Conservation (phyloP, 37 sponge, comb jelly and placozoan genomes). For the Beroe ovata region DNA sequence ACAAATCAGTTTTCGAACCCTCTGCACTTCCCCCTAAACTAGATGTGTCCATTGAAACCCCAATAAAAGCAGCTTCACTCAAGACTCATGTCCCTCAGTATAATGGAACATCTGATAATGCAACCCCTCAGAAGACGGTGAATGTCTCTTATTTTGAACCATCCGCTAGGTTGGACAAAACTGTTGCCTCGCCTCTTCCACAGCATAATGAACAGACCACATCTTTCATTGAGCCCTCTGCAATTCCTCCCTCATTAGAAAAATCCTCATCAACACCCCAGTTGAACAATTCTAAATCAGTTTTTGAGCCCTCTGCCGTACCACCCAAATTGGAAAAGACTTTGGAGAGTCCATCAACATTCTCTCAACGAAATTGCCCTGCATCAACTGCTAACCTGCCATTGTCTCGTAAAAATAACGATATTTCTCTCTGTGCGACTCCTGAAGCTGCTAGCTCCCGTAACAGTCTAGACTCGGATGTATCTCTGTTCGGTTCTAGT, state of each 20-base stretch:
- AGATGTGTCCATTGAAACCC: neutral
- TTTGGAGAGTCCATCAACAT: too few relatives aligned
- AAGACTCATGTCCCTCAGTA: too few relatives aligned
- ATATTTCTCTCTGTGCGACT: neutral
- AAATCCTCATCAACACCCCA: neutral
- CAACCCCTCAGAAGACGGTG: neutral
- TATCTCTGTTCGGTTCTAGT: neutral
- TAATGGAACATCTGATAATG: neutral
- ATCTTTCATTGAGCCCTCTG: constrained; percentile 32
- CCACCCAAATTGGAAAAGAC: neutral
- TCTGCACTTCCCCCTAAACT: constrained; percentile 9
- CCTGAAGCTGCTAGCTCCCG: neutral
- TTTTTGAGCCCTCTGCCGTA: neutral
- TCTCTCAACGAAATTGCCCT: too few relatives aligned
- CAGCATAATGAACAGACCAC: neutral
- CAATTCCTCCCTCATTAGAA: neutral
- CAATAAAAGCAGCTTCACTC: neutral
- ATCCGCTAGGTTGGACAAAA: constrained; percentile 5
- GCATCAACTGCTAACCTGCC: neutral
- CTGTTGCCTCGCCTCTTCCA: neutral
- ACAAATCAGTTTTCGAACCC: constrained; percentile 2
- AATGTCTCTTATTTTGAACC: constrained; percentile 22
- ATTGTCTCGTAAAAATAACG: neutral
- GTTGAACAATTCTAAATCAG: neutral
- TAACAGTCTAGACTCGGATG: neutral